Base-by-base conservation (phyloP, 2,797 vertebrate species). In the Acrocephalus scirpaceus region DNA sequence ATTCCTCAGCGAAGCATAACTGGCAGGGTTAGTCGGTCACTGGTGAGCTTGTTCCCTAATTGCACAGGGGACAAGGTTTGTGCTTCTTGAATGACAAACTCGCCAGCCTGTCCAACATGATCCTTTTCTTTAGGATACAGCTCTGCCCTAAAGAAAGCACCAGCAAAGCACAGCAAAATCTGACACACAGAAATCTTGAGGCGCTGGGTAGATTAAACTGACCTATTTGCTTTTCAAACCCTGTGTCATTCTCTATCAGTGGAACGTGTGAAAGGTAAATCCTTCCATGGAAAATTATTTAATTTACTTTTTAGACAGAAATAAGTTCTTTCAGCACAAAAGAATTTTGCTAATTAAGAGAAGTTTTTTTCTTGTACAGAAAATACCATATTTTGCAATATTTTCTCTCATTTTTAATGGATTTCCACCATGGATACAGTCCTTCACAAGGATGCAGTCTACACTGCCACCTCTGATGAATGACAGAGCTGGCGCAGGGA, bases 21-120 rank as follows among this genome's bases (percentile, higher is more conserved):
- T 78, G 93, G 60, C 88, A 88, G 84, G 85, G 86, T 71, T 51
- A 91, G 87, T 45, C 3, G 29, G 72, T 75, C 92, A 87, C 73
- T 65, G 73, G 47, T 48, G 72, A 89, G 54, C 47, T 60, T 72
- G 65, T 83, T 93, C 88, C 61, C 83, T 97, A 93, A 97, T 85
- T 96, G 76, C 79, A 76, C 44, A 26, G 77, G 86, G 87, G 77
- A 94, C 67, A 76, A 84, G 57, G 67, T 44, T 91, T 86, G 29
- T 66, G 82, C 74, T 83, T 72, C 67, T 30, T 62, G 66, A 65
- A 87, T 81, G 75, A 92, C 69, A 95, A 62, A 77, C 44, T 40
- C 40, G 19, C 30, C 60, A 70, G 72, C 56, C 54, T 79, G 45
- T n/a, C 86, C 65, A 56, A 51, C 13, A 14, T 3, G 7, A 84